Evolutionary conservation across 2,113 vertebrate genomes (phyloP).

Genomic region (Lota lota): DNA sequence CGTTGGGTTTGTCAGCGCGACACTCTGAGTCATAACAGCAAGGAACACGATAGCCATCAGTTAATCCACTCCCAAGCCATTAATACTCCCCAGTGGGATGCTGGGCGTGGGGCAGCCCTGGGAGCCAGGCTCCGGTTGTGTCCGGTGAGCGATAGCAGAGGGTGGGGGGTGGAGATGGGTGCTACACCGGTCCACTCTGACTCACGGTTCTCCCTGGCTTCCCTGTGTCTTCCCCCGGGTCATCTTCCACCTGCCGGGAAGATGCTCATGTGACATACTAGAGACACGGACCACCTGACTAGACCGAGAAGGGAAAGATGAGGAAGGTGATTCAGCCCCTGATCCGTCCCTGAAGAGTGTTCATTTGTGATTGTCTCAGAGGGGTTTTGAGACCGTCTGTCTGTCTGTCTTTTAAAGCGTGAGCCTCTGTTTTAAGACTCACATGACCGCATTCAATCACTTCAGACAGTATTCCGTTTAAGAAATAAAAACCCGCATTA

Average conservation of each 20-base stretch:
- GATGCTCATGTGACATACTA: neutral
- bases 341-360: neutral
- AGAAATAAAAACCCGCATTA: no score
- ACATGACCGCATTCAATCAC: neutral
- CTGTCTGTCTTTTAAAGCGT: neutral
- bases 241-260: neutral
- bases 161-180: neutral
- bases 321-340: neutral
- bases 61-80: slow-evolving; percentile 68
- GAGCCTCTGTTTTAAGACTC: neutral
- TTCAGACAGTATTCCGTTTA: no score
- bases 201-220: neutral
- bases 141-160: slow-evolving; percentile 38
- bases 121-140: slow-evolving; percentile 40
- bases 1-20: slow-evolving; percentile 43
- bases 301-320: no score
- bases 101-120: slow-evolving; percentile 51
- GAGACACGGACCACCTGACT: slow-evolving; percentile 11
- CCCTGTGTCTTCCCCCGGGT: neutral
- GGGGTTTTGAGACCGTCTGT: neutral
- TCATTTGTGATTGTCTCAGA: neutral
- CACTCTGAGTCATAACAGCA: slow-evolving; percentile 52
- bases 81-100: slow-evolving; percentile 62
- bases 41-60: slow-evolving; percentile 63
- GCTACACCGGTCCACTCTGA: neutral